Evolutionary conservation across 2,888 invertebrate genomes (phyloP).

Genomic region (Dione vanillae): DNA sequence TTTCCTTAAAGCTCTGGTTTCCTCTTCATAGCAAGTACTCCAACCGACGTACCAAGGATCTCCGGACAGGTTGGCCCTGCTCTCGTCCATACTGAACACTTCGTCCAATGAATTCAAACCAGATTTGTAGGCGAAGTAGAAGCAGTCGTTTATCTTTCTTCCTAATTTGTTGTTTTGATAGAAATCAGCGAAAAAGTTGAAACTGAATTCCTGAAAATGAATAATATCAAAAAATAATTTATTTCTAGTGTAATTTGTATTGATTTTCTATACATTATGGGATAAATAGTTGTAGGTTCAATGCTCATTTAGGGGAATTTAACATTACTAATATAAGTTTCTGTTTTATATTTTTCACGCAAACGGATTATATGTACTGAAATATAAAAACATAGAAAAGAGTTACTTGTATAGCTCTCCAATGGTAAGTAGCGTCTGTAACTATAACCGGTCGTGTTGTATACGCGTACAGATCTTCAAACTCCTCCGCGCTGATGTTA

Average conservation of each 20-base stretch:
- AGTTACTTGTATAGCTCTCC: constrained; percentile 88
- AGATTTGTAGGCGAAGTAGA: constrained; percentile 97
- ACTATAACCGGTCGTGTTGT: constrained; percentile 92
- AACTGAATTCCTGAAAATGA: constrained; percentile 87
- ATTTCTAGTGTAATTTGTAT: too few species aligned
- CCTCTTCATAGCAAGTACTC: constrained; percentile 96
- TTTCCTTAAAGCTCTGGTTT: constrained; percentile 89
- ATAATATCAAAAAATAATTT: background rate
- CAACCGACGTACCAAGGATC: constrained; percentile 92
- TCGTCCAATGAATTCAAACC: constrained; percentile 91
- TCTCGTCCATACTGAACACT: constrained; percentile 91
- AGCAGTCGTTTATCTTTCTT: constrained; percentile 87
- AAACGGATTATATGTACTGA: too few species aligned
- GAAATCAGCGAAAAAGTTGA: constrained; percentile 91
- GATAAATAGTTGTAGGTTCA: background rate
- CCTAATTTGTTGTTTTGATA: constrained; percentile 86
- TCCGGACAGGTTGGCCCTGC: constrained; percentile 86
- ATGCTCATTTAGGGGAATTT: background rate
- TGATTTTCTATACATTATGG: too few species aligned
- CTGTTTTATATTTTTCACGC: too few species aligned
- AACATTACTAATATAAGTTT: too few species aligned
- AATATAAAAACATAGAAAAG: constrained; percentile 46
- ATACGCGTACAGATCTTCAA: constrained; percentile 90
- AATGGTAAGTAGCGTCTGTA: constrained; percentile 91
- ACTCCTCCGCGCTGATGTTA: constrained; percentile 87